Base-by-base conservation (phyloP, 1,140 invertebrate genomes). In the Drosophila pruinosa region DNA sequence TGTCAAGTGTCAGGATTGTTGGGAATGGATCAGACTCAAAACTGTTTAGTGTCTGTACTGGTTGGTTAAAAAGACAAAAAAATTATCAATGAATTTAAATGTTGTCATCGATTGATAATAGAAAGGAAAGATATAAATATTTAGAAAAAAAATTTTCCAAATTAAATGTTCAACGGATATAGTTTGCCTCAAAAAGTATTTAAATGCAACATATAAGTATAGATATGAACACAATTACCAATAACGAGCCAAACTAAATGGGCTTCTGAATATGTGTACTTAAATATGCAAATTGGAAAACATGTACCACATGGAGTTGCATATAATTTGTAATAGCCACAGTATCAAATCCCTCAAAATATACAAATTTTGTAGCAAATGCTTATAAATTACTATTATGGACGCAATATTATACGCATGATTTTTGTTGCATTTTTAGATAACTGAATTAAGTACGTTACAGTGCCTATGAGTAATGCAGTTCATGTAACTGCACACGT, bases 401-500 rank as follows among this genome's bases (percentile, higher is more conserved):
- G 19, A 36, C 63, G 36, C 45, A 38, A 74, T 63, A 79, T 72
- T 71, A 67, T 10, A 28, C 43, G 17, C 62, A 63, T 56, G 58
- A 75, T 64, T 52, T 63, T 36, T 43, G 61, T 39, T 59, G 68
- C 64, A 38, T 59, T 61, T 39, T 26, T 39, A 19, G 41, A 59
- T 50, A 75, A 72, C 54, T 64, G 64, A 73, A 75, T 81, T 77
- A 85, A 81, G 67, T 77, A 81, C 57, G 69, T 72, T 63, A 74
- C 81, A 43, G 38, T 70, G 77, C 81, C 73, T 80, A 85, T 85
- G 80, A 76, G 72, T 76, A 80, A 85, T 86, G 68, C 81, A 86
- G 75, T 71, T 64, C 41, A 62, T 54, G 48, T 68, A 62, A 47
- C 56, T 26, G 50, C 43, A 50, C 26, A 31, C 8, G 28, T 31